These are phyloP conservation scores for Dichetophora obliterata DNA, from an alignment of 2,888 invertebrate genomes.

Conservation along the genomic window DNA sequence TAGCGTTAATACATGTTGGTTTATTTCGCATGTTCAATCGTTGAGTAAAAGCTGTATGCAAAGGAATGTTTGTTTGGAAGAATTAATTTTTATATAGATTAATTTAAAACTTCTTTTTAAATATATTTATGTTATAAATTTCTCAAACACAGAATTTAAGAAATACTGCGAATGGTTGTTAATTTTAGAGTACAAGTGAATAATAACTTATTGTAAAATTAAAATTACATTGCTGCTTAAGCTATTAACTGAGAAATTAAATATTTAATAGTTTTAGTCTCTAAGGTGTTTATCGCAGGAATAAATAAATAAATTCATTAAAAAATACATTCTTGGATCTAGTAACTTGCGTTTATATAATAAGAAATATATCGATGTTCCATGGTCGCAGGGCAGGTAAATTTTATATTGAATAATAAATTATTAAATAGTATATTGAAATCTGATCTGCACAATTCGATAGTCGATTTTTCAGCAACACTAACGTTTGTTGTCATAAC, in stretches of 20 bases:
- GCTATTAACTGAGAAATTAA: constrained; percentile 14
- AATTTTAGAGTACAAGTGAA: constrained; percentile 38
- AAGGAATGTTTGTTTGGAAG: too few species aligned
- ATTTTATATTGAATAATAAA: too few species aligned
- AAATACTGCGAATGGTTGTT: constrained; percentile 33
- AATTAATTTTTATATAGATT: neutral
- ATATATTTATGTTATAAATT: constrained; percentile 1
- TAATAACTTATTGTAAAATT: constrained; percentile 31
- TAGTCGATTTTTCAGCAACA: too few species aligned
- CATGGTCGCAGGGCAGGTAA: too few species aligned
- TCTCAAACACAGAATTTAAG: neutral
- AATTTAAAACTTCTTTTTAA: neutral
- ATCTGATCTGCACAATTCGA: too few species aligned
- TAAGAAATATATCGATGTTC: too few species aligned
- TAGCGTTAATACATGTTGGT: neutral
- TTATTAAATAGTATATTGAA: too few species aligned
- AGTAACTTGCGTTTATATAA: too few species aligned
- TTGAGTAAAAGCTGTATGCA: neutral
- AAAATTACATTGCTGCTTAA: constrained; percentile 22
- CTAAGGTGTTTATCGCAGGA: constrained; percentile 20
- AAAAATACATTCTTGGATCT: too few species aligned
- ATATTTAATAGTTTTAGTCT: constrained; percentile 22
- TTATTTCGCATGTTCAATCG: neutral
- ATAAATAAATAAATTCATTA: constrained; percentile 22
- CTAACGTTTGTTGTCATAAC: too few species aligned